Evolutionary conservation across 1,140 invertebrate species (phyloP).

Genomic region (Drosophila tsacasi): DNA sequence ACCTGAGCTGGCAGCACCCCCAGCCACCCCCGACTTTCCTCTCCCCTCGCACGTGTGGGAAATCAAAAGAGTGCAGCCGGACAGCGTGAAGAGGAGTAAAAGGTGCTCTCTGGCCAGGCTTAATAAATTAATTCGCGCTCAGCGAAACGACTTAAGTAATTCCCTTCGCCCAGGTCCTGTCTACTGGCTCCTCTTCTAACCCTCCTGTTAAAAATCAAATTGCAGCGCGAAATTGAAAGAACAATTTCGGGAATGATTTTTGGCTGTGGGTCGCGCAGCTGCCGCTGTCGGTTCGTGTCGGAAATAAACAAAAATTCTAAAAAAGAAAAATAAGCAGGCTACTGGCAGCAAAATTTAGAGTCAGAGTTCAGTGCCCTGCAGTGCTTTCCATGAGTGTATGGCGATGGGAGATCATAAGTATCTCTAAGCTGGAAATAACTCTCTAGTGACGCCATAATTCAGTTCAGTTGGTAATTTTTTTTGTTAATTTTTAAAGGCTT

Average conservation of each 20-base stretch:
- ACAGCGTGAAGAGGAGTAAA: neutral
- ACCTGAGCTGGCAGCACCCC: conserved; percentile 4
- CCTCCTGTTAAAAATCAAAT: conserved; percentile 7
- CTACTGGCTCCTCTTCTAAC: too few relatives aligned
- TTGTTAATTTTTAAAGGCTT: neutral
- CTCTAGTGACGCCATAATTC: neutral
- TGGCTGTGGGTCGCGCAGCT: conserved; percentile 16
- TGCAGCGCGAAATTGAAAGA: conserved; percentile 31
- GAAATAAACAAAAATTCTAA: conserved; percentile 44
- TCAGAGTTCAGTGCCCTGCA: conserved; percentile 19
- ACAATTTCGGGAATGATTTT: conserved; percentile 44
- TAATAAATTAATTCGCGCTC: conserved; percentile 45
- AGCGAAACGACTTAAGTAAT: conserved; percentile 30
- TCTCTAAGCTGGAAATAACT: neutral
- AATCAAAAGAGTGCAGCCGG: conserved; percentile 50
- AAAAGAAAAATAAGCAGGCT: neutral
- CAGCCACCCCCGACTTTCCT: too few relatives aligned
- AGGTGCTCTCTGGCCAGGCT: neutral
- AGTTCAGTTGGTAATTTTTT: neutral
- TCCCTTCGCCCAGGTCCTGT: neutral
- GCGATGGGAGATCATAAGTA: neutral
- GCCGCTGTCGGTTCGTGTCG: conserved; percentile 45
- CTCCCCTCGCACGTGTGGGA: conserved; percentile 38
- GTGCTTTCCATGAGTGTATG: conserved; percentile 2
- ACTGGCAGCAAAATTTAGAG: neutral